Base-by-base conservation (phyloP, 1,140 invertebrate genomes). In the Drosophila gunungcola region DNA sequence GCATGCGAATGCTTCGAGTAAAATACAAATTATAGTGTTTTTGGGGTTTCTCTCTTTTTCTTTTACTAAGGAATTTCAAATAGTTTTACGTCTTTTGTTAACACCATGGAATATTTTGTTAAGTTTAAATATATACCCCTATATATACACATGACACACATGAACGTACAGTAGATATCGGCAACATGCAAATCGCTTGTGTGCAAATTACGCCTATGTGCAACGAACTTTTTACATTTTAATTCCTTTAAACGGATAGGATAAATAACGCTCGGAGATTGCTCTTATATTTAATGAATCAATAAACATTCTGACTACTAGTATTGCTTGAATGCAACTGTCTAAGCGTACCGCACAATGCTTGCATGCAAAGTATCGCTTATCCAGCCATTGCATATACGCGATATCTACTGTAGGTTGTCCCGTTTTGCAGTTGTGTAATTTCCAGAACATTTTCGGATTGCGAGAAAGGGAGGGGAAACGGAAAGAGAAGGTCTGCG, bases 31-130 rank as follows among this genome's bases (percentile, higher is more conserved):
- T 51, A 68, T 16, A 27, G 38, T 16, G 39, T 61, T 34, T 45
- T 45, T 49, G 29, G 49, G 11, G 29, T 49, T 61, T 51, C 27
- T 51, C 13, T 64, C 16, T 65, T 65, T 80, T 69, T 64, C 16
- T 65, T 65, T 80, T 69, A 88, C 78, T 81, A 85, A 85, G 69
- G 69, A 86, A 81, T 85, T 85, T 85, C 43, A 81, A 81, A 86
- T 78, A 61, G 53, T 52, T 75, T 68, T 61, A 68, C 68, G 76
- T 74, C 53, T 79, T 79, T 78, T 77, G 52, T 63, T 78, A 85
- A 85, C 82, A 85, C 82, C 78, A 74, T 85, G 82, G 82, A 86
- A 86, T 86, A 82, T 88, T 86, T 77, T 41, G 34, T 39, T 48
- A 52, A 60, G 60, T 36, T 38, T 46, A 53, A 55, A 27, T 63